These are phyloP conservation scores for Cyrtorhinus lividipennis DNA, from an alignment of 1,140 invertebrate species.

Conservation along the genomic window DNA sequence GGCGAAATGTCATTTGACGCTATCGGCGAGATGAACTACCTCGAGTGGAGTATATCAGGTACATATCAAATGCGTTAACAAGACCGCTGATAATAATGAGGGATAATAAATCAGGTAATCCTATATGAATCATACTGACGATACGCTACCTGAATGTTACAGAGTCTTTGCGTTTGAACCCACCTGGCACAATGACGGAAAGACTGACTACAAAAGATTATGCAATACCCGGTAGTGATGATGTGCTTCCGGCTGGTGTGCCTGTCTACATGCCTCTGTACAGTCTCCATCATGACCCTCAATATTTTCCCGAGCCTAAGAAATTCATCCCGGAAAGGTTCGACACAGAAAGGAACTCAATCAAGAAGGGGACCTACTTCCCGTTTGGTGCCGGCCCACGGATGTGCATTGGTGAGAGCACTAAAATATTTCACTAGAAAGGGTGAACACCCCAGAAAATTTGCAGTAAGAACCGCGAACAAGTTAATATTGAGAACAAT, in stretches of 20 bases:
- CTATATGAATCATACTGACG: no score
- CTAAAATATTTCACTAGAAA: no score
- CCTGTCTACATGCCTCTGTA: constrained; percentile 40
- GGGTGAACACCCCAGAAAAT: no score
- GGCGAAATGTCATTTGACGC: constrained; percentile 33
- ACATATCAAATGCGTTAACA: no score
- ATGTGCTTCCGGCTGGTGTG: constrained; percentile 35
- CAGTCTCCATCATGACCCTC: constrained; percentile 42
- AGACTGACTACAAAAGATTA: constrained; percentile 19
- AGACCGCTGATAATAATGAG: no score
- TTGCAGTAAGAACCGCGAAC: no score
- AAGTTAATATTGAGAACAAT: no score
- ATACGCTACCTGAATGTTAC: no score
- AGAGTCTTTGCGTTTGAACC: constrained; percentile 27
- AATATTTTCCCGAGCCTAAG: constrained; percentile 51
- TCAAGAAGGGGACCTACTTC: constrained; percentile 34
- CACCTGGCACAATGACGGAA: constrained; percentile 13
- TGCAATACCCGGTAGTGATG: constrained; percentile 13
- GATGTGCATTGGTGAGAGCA: constrained; percentile 44
- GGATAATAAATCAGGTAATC: no score
- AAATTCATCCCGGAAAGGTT: constrained; percentile 62
- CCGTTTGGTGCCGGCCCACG: constrained; percentile 48
- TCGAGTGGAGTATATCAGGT: constrained; percentile 8
- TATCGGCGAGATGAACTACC: constrained; percentile 32
- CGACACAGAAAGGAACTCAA: constrained; percentile 32